These are phyloP conservation scores for Rotaria socialis DNA, from an alignment of 2,888 invertebrate genomes.

Conservation along the genomic window DNA sequence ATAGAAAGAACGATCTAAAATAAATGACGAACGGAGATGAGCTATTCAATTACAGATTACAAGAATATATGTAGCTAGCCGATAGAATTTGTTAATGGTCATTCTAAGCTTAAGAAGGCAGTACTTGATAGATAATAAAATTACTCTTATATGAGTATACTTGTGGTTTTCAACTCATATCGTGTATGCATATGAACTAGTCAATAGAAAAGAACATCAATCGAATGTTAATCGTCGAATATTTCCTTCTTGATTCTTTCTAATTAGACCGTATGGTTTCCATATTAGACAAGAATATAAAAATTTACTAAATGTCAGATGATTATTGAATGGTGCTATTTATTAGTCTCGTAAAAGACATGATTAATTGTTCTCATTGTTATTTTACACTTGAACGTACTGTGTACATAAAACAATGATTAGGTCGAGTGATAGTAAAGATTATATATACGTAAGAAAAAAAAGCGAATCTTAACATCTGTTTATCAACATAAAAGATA, in stretches of 20 bases:
- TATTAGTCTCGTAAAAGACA: not conserved
- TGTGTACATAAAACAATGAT: not conserved
- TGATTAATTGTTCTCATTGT: constrained; percentile 18
- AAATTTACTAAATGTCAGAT: not conserved
- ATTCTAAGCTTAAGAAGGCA: not conserved
- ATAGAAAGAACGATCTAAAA: not conserved
- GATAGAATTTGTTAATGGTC: not conserved
- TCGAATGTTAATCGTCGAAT: not conserved
- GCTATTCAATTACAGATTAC: not conserved
- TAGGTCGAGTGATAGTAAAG: constrained; percentile 10
- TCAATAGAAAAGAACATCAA: not conserved
- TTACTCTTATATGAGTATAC: not conserved
- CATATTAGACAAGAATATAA: constrained; percentile 4
- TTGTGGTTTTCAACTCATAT: not conserved
- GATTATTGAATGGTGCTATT: constrained; percentile 10
- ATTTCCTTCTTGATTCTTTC: not conserved
- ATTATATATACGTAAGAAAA: constrained; percentile 9
- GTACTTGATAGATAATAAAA: constrained; percentile 18
- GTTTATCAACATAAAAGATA: not conserved
- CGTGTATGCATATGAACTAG: not conserved
- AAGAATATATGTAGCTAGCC: not conserved
- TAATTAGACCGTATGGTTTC: constrained; percentile 23
- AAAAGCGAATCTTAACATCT: constrained; percentile 8
- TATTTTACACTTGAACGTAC: constrained; percentile 4
- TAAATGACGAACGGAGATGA: constrained; percentile 13